These are phyloP conservation scores for Silurus meridionalis DNA, from an alignment of 2,113 vertebrate species.

Conservation along the genomic window DNA sequence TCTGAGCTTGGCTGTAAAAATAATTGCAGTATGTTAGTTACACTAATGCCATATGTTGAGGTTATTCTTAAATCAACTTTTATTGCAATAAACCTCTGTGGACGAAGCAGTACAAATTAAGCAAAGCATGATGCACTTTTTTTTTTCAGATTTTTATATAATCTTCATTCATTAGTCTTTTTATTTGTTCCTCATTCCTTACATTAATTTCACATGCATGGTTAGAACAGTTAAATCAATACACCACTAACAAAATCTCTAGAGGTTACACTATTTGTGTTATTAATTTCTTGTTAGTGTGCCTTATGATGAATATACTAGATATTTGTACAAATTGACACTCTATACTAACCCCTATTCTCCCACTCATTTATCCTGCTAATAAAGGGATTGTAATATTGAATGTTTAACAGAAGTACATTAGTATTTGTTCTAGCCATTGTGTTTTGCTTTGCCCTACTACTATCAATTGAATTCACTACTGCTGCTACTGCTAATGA, in stretches of 20 bases:
- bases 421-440: not conserved
- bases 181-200: not conserved
- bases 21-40: conserved; percentile 34
- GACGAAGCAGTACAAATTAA: not conserved
- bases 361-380: not conserved
- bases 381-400: not conserved
- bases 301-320: not conserved
- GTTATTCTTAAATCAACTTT: conserved; percentile 41
- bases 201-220: not conserved
- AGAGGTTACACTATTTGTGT: not conserved
- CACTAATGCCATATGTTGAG: conserved; percentile 34
- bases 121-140: not conserved
- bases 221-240: not conserved
- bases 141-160: not conserved
- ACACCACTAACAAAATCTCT: not conserved
- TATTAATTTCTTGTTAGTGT: not conserved
- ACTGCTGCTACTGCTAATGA: not conserved
- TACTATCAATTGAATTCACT: not conserved
- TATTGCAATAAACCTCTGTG: conserved; percentile 21
- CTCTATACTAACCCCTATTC: not conserved
- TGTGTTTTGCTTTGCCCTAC: not conserved
- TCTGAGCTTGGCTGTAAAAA: conserved; percentile 16
- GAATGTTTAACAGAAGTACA: not conserved
- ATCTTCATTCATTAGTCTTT: not conserved
- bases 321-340: not conserved